Evolutionary conservation across 2,113 vertebrate species (phyloP), one percentile per base, ranked within the genome.

Genomic region (Arizona elegans): DNA sequence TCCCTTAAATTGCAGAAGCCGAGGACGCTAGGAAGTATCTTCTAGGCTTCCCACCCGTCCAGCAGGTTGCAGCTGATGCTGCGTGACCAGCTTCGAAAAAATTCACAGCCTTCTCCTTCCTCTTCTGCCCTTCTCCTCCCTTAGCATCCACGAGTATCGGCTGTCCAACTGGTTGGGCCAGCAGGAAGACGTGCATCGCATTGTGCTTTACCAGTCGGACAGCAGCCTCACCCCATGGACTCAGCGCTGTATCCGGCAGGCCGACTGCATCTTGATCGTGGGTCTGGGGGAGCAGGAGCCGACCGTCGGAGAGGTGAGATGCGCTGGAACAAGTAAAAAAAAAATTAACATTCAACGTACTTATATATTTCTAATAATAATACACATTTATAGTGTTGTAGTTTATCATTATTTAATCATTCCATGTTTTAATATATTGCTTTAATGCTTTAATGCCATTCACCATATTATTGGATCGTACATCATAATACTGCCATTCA

Each of bases 111-210:
- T 33, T 38, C 9, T 3, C 15, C 54, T 24, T 3, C 5, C 8
- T 26, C 13, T 17, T 17, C 11, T 55, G 21, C 90, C 33, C 23
- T 17, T 33, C 33, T 10, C n/a, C n/a, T 21, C 33, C 9, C 3
- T 52, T 95, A 99, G 99, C 38, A 96, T 98, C 94, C 99, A 99
- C 0, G 99, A 99, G 95, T 99, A 99, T 95, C 98, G 99, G 0
- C 97, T 99, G 33, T 99, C 98, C 58, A 99, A 99, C 95, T 99
- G 99, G 99, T 97, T 99, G 90, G 99, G 99, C 0, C 99, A 99
- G 95, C 99, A 99, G 97, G 99, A 99, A 92, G 99, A 99, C 92
- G 98, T 99, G 92, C 99, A 99, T 96, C 98, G 98, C 2, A 99
- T 99, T 0, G 99, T 99, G 81, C 98, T 99, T 1, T 99, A 99